These are phyloP conservation scores for Campoplex nolae DNA, from an alignment of 2,888 invertebrate genomes.

Conservation along the genomic window DNA sequence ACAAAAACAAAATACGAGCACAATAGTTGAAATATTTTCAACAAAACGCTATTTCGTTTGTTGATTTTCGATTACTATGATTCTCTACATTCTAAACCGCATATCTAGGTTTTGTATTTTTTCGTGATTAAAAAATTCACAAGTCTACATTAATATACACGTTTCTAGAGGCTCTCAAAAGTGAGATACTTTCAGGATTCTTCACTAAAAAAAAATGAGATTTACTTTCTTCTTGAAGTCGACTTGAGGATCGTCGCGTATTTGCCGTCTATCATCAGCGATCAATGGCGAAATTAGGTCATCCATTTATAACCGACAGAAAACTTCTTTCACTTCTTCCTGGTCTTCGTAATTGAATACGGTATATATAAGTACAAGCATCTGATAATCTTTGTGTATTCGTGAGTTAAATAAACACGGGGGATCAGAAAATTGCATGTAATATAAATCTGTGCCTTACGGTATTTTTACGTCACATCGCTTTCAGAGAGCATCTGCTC, in stretches of 20 bases:
- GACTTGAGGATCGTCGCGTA: neutral
- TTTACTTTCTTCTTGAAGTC: slow-evolving; percentile 3
- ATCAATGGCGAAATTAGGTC: slow-evolving; percentile 7
- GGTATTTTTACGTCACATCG: slow-evolving; percentile 12
- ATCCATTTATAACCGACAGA: slow-evolving; percentile 2
- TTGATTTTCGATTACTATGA: neutral
- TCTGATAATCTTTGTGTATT: slow-evolving; percentile 1
- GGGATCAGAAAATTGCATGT: slow-evolving; percentile 43
- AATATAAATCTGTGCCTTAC: slow-evolving; percentile 33
- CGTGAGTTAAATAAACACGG: slow-evolving; percentile 21
- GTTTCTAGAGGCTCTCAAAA: neutral
- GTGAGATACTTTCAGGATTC: neutral
- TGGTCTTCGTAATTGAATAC: slow-evolving; percentile 39
- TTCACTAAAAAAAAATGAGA: neutral
- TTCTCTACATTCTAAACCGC: neutral
- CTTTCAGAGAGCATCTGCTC: slow-evolving; percentile 7
- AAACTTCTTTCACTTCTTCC: slow-evolving; percentile 38
- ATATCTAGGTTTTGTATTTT: neutral
- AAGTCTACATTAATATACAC: neutral
- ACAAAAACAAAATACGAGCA: too few species aligned
- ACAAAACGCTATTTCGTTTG: neutral
- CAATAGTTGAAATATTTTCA: neutral
- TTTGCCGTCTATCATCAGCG: slow-evolving; percentile 26
- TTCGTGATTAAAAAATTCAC: neutral
- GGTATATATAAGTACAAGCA: neutral